Base-by-base conservation (phyloP, 37 sponge, comb jelly and placozoan species). In the Diacarnus erythraeanus region DNA sequence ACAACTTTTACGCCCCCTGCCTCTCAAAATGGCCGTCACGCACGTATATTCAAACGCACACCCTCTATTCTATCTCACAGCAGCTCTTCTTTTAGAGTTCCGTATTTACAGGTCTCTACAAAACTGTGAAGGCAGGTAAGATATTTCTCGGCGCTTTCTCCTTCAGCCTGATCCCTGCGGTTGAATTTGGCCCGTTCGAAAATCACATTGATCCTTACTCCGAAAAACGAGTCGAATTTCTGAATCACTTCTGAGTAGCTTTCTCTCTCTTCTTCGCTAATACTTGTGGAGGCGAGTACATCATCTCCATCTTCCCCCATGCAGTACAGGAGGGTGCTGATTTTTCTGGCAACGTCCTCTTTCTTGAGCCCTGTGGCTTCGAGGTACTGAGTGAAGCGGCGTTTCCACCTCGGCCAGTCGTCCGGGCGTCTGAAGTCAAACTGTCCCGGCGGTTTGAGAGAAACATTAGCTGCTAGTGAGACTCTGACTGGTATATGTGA, bases 101-200 rank as follows among this genome's bases (percentile, higher is more conserved):
- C 64, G 18, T 47, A 47, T 12, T 47, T 12, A 47, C 80, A 79
- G 15, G 4, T 36, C 38, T 79, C 80, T 1, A 69, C 42, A 21
- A 69, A 59, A 27, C 38, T 79, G 80, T 79, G 56, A 6, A 79
- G 59, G 1, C 12, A 10, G 5, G 71, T 57, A 10, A 79, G 69
- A 30, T 79, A 79, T 23, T 79, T 23, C 36, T 69, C 78, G 8
- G 78, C 78, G 2, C 42, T 51, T 64, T 78, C 71, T 15, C 80
- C 57, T 20, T 69, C 59, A 0, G 17, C 21, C 39, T 79, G 69
- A 59, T 57, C 23, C 9, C 80, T 17, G 2, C 37, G 58, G 38
- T 79, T 79, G 41, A 79, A 79, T 12, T 57, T 42, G 22, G 80
- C 80, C 25, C 70, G 1, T 57, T 79, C 70, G 41, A 69, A 79